Base-by-base conservation (phyloP, 2,888 invertebrate species). In the Melanotus villosus region DNA sequence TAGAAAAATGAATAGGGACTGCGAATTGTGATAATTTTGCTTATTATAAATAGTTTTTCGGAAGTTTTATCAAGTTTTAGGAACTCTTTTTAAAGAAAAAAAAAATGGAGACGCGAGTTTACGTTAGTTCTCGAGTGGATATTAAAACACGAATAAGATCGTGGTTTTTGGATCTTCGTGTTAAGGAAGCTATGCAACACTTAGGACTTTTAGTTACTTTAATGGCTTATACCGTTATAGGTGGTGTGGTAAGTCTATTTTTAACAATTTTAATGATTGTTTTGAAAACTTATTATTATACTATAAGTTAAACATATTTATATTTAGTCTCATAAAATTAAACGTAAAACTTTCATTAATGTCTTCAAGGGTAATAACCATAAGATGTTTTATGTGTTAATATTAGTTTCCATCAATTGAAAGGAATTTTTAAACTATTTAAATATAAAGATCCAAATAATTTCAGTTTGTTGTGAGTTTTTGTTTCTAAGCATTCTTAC, bases 151-250 rank as follows among this genome's bases (percentile, higher is more conserved):
- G 82, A 56, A 73, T 84, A 60, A 77, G 77, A 71, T 78, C 79
- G 73, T 84, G 86, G 82, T 87, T 88, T 89, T 86, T 86, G 68
- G 85, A 86, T 66, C 86, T 90, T 76, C 87, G 90, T 80, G 87
- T 93, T 56, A 90, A 92, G 81, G 88, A 89, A 12, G 89, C 91
- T 10, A 80, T 92, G 56, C 91, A 92, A 65, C 94, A 94, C 78
- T 86, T 92, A 59, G 93, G 93, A 47, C 86, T 95, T 71, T 87
- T 94, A 71, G 87, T 93, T 52, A 90, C 92, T 0, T 87, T 95
- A 62, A 93, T 92, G 88, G 85, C 91, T 66, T 95, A 94, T 80
- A 93, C 93, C 0, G 91, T 90, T 26, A 90, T 91, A 56, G 95
- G 95, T 60, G 95, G 94, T 75, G 84, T 93, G 89, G 94, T 94